Conservation (phyloP, 1,140 invertebrate genomes). For the Paraescarpia echinospica region DNA sequence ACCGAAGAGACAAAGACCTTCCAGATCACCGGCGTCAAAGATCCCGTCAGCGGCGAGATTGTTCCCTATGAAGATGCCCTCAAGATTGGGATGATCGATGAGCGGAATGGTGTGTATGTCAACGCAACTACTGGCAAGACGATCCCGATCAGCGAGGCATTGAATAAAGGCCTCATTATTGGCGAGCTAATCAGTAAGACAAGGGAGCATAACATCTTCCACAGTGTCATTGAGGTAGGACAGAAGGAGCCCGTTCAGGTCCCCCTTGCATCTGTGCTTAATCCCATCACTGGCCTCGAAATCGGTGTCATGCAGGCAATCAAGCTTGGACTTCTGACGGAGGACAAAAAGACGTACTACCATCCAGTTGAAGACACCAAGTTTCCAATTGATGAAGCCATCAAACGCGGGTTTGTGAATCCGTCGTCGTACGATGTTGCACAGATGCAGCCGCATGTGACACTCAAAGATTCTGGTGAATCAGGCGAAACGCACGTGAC, state of each 20-base stretch:
- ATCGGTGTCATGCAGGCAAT: slow-evolving; percentile 75
- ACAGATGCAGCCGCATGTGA: background rate
- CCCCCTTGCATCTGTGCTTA: slow-evolving; percentile 61
- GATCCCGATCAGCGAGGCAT: slow-evolving; percentile 56
- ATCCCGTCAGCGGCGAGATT: slow-evolving; percentile 78
- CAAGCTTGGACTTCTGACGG: slow-evolving; percentile 70
- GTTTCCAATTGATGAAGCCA: slow-evolving; percentile 68
- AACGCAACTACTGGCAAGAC: slow-evolving; percentile 79
- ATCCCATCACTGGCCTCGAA: slow-evolving; percentile 75
- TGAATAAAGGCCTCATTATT: slow-evolving; percentile 68
- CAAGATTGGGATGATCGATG: slow-evolving; percentile 79
- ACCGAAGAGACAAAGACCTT: slow-evolving; percentile 53
- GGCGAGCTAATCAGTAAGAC: slow-evolving; percentile 47
- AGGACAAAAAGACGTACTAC: slow-evolving; percentile 63
- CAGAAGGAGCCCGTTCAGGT: slow-evolving; percentile 17
- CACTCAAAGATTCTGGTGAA: background rate
- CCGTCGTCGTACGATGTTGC: slow-evolving; percentile 7
- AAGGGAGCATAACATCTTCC: slow-evolving; percentile 47
- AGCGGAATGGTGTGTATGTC: slow-evolving; percentile 67
- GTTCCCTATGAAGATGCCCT: slow-evolving; percentile 84
- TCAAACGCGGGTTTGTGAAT: slow-evolving; percentile 73
- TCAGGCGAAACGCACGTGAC: background rate
- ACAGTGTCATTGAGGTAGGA: slow-evolving; percentile 42
- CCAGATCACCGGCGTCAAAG: slow-evolving; percentile 69
- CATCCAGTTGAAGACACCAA: slow-evolving; percentile 37